Evolutionary conservation across 1,140 invertebrate species (phyloP).

Genomic region (Drosophila santomea): DNA sequence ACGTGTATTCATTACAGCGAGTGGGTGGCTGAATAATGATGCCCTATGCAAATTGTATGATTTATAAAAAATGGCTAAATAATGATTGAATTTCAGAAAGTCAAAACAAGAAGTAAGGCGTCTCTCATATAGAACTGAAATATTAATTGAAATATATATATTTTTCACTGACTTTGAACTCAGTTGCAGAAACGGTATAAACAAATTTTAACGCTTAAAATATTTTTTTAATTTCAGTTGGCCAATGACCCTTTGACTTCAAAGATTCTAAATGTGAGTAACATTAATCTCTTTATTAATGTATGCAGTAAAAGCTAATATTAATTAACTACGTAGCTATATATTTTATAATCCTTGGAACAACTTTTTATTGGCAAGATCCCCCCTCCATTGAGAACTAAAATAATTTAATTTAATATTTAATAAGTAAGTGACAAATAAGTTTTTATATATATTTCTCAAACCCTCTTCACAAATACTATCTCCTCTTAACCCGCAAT

Average conservation of each 20-base stretch:
- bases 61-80: constrained; percentile 9
- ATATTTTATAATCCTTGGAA: too few species aligned
- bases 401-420: too few species aligned
- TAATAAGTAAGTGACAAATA: background rate
- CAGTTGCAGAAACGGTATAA: too few species aligned
- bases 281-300: too few species aligned
- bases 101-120: background rate
- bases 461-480: constrained; percentile 24
- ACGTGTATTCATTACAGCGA: constrained; percentile 46
- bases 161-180: too few species aligned
- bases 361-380: too few species aligned
- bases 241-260: background rate
- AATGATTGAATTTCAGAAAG: constrained; percentile 18
- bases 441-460: background rate
- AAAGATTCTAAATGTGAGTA: constrained; percentile 18
- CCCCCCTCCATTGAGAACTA: too few species aligned
- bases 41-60: constrained; percentile 50
- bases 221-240: constrained; percentile 12
- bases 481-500: constrained; percentile 2
- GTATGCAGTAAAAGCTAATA: too few species aligned
- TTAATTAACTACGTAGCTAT: background rate
- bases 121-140: too few species aligned
- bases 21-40: constrained; percentile 44
- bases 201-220: background rate
- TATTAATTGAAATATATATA: too few species aligned